A percentile compares a stretch with the other conserved stretches of the same genome.
These are phyloP conservation scores for Scomberomorus guttatus DNA, from an alignment of 2,797 vertebrate genomes.

Conservation along the genomic window DNA sequence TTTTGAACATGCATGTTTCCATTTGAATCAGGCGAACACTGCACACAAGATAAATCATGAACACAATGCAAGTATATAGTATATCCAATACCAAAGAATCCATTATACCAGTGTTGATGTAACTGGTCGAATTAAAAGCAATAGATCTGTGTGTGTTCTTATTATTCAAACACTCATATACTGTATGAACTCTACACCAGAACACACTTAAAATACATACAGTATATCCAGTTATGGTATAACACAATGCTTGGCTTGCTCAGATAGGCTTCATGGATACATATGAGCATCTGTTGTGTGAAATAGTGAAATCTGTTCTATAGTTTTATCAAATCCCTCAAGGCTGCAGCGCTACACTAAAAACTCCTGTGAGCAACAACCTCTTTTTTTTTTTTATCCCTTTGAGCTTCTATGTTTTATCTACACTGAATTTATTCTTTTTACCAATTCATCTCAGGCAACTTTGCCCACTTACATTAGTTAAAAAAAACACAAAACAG, in stretches of 20 bases:
- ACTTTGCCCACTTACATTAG: conserved; percentile 15
- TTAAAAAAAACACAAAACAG: conserved; percentile 20
- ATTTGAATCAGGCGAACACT: background rate
- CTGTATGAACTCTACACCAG: background rate
- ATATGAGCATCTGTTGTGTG: conserved; percentile 45
- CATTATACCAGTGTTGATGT: background rate
- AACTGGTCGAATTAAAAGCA: background rate
- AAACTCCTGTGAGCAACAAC: conserved; percentile 15
- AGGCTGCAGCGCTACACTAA: background rate
- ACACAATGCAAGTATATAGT: background rate
- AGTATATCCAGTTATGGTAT: conserved; percentile 3
- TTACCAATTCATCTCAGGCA: conserved; percentile 34
- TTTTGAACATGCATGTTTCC: background rate
- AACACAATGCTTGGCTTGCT: background rate
- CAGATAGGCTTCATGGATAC: conserved; percentile 17
- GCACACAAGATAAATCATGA: background rate
- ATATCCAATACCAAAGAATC: too few relatives aligned
- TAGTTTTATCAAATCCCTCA: conserved; percentile 36
- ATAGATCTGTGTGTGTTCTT: background rate
- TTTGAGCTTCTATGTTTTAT: conserved; percentile 31
- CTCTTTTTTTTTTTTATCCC: conserved; percentile 26
- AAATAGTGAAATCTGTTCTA: conserved; percentile 56
- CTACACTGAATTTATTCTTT: conserved; percentile 31
- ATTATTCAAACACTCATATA: background rate
- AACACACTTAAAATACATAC: background rate